Evolutionary conservation across 2,113 vertebrate species (phyloP).

Genomic region (Marmota flaviventris): DNA sequence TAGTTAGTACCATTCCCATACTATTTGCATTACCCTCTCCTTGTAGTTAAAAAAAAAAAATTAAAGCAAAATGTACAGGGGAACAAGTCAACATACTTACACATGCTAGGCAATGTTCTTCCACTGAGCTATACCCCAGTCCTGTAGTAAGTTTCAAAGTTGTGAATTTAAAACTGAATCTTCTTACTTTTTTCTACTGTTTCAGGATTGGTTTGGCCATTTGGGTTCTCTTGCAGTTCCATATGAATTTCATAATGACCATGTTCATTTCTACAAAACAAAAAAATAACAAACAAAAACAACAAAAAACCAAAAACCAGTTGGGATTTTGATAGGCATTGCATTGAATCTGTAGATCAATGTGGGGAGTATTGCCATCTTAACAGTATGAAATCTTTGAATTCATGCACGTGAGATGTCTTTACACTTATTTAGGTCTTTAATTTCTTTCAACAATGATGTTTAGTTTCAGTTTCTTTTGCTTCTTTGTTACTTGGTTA

Average conservation of each 20-base stretch:
- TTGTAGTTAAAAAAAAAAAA: neutral
- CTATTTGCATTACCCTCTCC: neutral
- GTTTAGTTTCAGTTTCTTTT: neutral
- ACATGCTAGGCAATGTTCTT: too few species aligned
- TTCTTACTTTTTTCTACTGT: neutral
- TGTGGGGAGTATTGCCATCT: neutral
- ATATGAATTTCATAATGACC: neutral
- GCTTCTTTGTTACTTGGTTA: neutral
- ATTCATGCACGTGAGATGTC: neutral
- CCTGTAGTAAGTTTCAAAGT: slow-evolving; percentile 6
- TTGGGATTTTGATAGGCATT: neutral
- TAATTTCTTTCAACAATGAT: neutral
- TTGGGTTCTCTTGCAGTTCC: neutral
- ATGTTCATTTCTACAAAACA: neutral
- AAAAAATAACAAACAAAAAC: too few species aligned
- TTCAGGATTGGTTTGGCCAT: slow-evolving; percentile 31
- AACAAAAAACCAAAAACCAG: neutral
- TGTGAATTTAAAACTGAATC: neutral
- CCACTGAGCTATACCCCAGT: too few species aligned
- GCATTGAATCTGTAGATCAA: neutral
- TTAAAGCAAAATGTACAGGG: too few species aligned
- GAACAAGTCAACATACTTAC: too few species aligned
- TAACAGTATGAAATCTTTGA: neutral
- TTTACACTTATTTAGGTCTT: neutral
- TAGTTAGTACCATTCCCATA: neutral